Evolutionary conservation across 2,113 vertebrate genomes (phyloP), one percentile per base, ranked within the genome.

Genomic region (Pardalotus punctatus): DNA sequence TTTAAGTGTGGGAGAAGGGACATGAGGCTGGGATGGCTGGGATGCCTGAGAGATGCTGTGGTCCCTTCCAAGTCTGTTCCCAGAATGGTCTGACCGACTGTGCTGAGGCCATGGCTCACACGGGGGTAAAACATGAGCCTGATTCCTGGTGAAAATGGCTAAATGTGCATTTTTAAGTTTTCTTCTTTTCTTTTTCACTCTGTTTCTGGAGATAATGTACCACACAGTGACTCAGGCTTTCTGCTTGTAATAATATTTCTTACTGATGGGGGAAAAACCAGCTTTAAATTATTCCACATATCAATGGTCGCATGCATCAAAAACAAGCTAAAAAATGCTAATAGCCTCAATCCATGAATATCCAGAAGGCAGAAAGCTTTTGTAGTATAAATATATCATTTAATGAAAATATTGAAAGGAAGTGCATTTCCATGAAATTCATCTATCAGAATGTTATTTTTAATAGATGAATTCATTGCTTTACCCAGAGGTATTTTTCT

Each of bases 381-480:
- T 92, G 66, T 89, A 74, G 76, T 94, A 93, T 78, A 96, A 96
- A 93, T 96, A 86, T 72, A 72, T 93, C 54, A 79, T 91, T 94
- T 96, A 96, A 91, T 92, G 85, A 93, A 96, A 96, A 95, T 88
- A 88, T 57, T 82, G 84, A 93, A 92, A 90, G 69, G 79, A 84
- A 90, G 60, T 70, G 22, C 61, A 72, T 96, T 95, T 93, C 84
- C 73, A 83, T 92, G 64, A 86, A 95, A 89, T 89, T 79, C 29
- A 81, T 95, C 67, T 84, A 87, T 92, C 81, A 79, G 83, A 90
- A 71, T 89, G 58, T 83, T 95, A 73, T 87, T 94, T 94, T 96
- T 93, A 96, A 88, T 93, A 95, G 90, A 74, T 81, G 1, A 92
- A 92, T 91, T 94, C 62, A 72, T 82, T 95, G 67, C 67, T 89